These are phyloP conservation scores for Oncorhynchus gorbuscha DNA, from an alignment of 2,113 vertebrate genomes.

Conservation along the genomic window DNA sequence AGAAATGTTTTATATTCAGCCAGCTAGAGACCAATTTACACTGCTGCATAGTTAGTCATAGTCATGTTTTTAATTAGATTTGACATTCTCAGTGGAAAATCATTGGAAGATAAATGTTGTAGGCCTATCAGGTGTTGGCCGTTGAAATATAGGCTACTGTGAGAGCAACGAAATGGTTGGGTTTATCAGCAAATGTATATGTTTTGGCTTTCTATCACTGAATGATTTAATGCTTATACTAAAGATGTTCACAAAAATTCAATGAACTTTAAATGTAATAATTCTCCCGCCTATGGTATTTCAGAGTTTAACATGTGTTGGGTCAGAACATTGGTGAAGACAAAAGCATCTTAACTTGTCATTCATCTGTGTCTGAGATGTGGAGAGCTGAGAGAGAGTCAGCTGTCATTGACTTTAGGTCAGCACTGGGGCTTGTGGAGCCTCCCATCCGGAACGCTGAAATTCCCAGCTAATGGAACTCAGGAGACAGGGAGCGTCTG, in stretches of 20 bases:
- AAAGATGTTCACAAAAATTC: conserved; percentile 4
- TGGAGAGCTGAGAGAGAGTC: neutral
- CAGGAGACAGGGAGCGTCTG: conserved; percentile 48
- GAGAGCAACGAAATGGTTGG: neutral
- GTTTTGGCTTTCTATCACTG: neutral
- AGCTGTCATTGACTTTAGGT: conserved; percentile 43
- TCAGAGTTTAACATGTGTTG: too few species aligned
- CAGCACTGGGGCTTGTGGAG: conserved; percentile 45
- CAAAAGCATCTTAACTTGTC: conserved; percentile 47
- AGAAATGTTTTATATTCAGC: neutral
- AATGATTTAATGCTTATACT: neutral
- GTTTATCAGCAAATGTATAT: conserved; percentile 6
- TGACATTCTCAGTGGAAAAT: neutral
- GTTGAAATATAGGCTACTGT: conserved; percentile 4
- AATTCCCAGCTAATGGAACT: conserved; percentile 72
- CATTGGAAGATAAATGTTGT: neutral
- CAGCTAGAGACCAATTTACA: neutral
- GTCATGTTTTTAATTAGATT: too few species aligned
- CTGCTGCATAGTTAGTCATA: neutral
- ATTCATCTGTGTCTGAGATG: conserved; percentile 34
- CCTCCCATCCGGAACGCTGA: conserved; percentile 60
- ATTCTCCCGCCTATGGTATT: too few species aligned
- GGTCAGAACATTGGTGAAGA: too few species aligned
- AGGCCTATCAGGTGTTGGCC: neutral
- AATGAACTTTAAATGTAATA: conserved; percentile 9